Evolutionary conservation across 2,113 vertebrate species (phyloP).

Genomic region (Channa maculata): DNA sequence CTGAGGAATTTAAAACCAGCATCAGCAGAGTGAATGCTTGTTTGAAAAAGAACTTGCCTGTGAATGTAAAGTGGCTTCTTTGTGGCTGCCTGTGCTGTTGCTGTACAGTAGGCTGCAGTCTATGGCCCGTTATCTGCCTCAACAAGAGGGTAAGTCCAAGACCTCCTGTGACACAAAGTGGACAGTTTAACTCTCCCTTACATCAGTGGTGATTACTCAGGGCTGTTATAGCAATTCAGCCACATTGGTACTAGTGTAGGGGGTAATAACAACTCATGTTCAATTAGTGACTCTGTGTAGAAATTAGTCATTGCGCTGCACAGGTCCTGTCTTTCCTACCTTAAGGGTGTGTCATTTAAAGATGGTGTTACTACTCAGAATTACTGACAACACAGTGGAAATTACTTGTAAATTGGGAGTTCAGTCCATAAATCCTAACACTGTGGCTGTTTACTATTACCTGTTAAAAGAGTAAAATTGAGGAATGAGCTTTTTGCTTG

Average conservation of each 20-base stretch:
- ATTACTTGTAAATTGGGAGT: conserved; percentile 79
- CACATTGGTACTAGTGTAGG: conserved; percentile 42
- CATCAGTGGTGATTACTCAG: conserved; percentile 64
- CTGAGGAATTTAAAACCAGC: conserved; percentile 98
- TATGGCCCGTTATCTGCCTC: conserved; percentile 99
- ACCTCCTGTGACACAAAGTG: conserved; percentile 23
- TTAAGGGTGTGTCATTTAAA: conserved; percentile 63
- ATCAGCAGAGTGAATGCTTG: conserved; percentile 94
- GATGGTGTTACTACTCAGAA: conserved; percentile 61
- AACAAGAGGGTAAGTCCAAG: conserved; percentile 94
- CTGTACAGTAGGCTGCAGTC: conserved; percentile 96
- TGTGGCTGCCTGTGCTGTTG: conserved; percentile 99
- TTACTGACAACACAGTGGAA: conserved; percentile 77
- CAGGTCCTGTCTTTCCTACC: conserved; percentile 38
- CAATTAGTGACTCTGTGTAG: conserved; percentile 70
- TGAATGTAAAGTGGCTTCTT: conserved; percentile 98
- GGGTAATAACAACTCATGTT: conserved; percentile 59
- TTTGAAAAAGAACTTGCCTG: conserved; percentile 94
- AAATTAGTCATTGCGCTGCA: conserved; percentile 52
- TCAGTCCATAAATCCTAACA: conserved; percentile 79
- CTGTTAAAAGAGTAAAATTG: conserved; percentile 62
- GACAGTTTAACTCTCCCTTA: conserved; percentile 66
- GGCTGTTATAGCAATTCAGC: conserved; percentile 64
- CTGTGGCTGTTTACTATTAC: conserved; percentile 62
- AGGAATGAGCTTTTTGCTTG: conserved; percentile 24